Evolutionary conservation across 2,113 vertebrate genomes (phyloP), one percentile per base, ranked within the genome.

Genomic region (Henicopernis longicauda): DNA sequence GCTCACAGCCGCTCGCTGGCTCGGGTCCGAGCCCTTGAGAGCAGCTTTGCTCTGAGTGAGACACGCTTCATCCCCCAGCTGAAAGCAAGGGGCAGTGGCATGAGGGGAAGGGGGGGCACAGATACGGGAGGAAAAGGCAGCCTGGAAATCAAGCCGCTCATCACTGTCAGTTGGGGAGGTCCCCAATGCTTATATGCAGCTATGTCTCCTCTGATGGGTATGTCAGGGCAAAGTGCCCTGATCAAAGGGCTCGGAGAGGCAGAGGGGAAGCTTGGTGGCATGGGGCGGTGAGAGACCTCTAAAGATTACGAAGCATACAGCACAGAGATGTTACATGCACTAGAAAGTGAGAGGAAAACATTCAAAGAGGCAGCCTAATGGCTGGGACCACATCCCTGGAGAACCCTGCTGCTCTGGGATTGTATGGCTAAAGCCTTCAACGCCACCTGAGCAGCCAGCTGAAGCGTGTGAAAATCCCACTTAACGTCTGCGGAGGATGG

Each of bases 141-240:
- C 25, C 32, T 73, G 44, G 59, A 79, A 91, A 65, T 40, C 32
- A 78, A 44, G 47, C 34, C 16, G 5, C 32, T 54, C 6, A 4
- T 65, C 59, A 4, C 72, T 82, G 50, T 32, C 22, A 18, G 0
- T 5, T 22, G 42, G 52, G n/a, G 18, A 71, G 66, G 27, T 63
- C 16, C n/a, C 49, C 47, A 47, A 0, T 7, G 25, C 32, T 7
- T 22, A 1, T 0, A 21, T 5, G n/a, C 2, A 7, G 10, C 38
- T 32, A 2, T 5, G 16, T 57, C 44, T 57, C 38, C 87, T 12
- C 50, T 52, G 67, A 31, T 23, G 12, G 38, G 19, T 7, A 15
- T 11, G 20, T 45, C 10, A 77, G 42, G 40, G 82, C 31, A 55
- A 83, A 65, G 40, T 16, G 49, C 31, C 55, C 54, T 32, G 10